Evolutionary conservation across 53 echinoderm and acorn worm genomes (phyloP).

Genomic region (Luidia sarsii): DNA sequence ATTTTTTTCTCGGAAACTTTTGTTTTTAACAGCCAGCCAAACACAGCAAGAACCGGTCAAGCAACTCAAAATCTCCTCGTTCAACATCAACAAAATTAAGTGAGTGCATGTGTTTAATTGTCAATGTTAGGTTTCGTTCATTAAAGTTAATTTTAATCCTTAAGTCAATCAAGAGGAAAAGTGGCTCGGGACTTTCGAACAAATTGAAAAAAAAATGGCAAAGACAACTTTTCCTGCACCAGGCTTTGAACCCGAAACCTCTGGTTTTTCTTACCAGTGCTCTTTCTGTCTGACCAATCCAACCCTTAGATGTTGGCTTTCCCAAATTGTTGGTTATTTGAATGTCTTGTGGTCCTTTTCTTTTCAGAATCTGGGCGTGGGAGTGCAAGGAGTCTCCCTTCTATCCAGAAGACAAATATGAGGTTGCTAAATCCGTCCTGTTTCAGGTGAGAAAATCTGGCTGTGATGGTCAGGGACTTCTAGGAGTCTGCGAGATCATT

Average conservation of each 20-base stretch:
- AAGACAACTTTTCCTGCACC: too few relatives aligned
- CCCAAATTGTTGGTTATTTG: too few relatives aligned
- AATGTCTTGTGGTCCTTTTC: neutral
- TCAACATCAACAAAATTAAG: constrained; percentile 62
- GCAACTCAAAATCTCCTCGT: constrained; percentile 7
- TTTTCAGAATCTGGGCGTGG: constrained; percentile 25
- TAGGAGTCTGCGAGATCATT: too few relatives aligned
- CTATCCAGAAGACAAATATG: constrained; percentile 54
- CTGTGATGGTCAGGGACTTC: too few relatives aligned
- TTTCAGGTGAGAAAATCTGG: constrained; percentile 39
- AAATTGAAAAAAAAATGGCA: too few relatives aligned
- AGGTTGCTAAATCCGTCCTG: constrained; percentile 53
- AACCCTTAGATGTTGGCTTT: too few relatives aligned
- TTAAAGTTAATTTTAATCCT: neutral
- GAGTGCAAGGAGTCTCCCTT: constrained; percentile 28
- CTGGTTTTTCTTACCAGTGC: too few relatives aligned
- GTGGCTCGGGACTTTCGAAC: neutral
- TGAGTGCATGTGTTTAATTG: constrained; percentile 12
- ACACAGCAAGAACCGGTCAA: constrained; percentile 43
- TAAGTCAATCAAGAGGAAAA: neutral
- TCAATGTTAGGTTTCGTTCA: too few relatives aligned
- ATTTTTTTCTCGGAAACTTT: too few relatives aligned
- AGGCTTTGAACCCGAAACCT: too few relatives aligned
- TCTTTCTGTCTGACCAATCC: too few relatives aligned
- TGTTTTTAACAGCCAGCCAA: constrained; percentile 20